Evolutionary conservation across 2,888 invertebrate species (phyloP), one percentile per base, ranked within the genome.

Genomic region (Seira sanloemensis): DNA sequence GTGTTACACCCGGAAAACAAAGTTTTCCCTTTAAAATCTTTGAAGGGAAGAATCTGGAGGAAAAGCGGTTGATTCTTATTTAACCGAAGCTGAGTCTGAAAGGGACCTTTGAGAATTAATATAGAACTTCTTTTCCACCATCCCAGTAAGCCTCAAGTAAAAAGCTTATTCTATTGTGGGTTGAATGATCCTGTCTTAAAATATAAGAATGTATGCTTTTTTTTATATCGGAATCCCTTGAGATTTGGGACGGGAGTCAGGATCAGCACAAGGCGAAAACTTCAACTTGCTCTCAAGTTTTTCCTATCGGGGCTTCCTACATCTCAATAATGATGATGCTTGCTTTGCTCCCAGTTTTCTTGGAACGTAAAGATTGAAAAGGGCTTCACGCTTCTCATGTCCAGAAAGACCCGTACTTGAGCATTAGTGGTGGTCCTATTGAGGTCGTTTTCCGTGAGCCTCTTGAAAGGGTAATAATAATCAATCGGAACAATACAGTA

Each of bases 261-360:
- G 58, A 58, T 58, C 58, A 58, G n/a, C n/a, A 58, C n/a, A 58
- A n/a, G n/a, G n/a, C n/a, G n/a, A 58, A 58, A 58, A 58, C 58
- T 37, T 58, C n/a, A 18, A 58, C 16, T 16, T 58, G 7, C n/a
- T 58, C 37, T 37, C 58, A 58, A 58, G 58, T 58, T 58, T 37
- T 37, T 37, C 37, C 37, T 5, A 9, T 37, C 12, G n/a, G n/a
- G n/a, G n/a, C n/a, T 37, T 37, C 37, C 37, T 37, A 4, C 37
- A 12, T 7, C 37, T 37, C 4, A 7, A 37, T 37, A 7, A 7
- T 4, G 12, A 37, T 37, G 37, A 12, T 58, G 18, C 58, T 58
- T 58, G 18, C 37, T 37, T 58, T 4, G 58, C n/a, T 4, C 4
- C 58, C 58, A 4, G 7, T 58, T n/a, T 58, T 58, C 58, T 4